Evolutionary conservation across 2,797 vertebrate species (phyloP), one percentile per base, ranked within the genome.

Genomic region (Liparis tanakae): DNA sequence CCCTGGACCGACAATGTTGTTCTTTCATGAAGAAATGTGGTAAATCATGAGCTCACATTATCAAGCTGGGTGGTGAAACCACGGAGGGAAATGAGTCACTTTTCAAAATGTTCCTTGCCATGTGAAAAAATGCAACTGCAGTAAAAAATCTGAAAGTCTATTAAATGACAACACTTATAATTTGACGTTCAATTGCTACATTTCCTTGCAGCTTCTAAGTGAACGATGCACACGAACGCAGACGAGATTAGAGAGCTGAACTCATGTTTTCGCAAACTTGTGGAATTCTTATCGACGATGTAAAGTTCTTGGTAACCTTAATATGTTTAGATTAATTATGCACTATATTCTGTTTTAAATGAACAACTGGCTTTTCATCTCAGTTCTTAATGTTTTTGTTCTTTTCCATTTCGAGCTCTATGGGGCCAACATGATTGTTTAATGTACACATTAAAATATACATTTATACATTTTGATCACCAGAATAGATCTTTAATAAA

Each of bases 51-150:
- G 41, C 34, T 57, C 48, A 59, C 53, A 20, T 36, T 34, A 25
- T 57, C 6, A 39, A 63, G 51, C 34, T 51, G 48, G 14, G 25
- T 36, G 54, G 43, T 46, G 68, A 68, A 73, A 66, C 50, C 68
- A 36, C 41, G n/a, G 25, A 43, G 33, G 20, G 34, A 80, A 59
- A 67, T 72, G 33, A 79, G 43, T 82, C 74, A 73, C 10, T 48
- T 63, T 67, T 67, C 10, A 72, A 39, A 18, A 4, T 75, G 53
- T 63, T 5, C 44, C 50, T 56, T 57, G 10, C 4, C 4, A 13
- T 14, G 10, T 46, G 17, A 39, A 68, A 48, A 54, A 55, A 14
- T 56, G 5, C 33, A 69, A 75, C 67, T 43, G 56, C 25, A 30
- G 25, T 37, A 58, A 74, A 50, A 77, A 53, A 18, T n/a, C n/a